Conservation (phyloP, 2,797 vertebrate genomes). For the Chaetodon trifasciatus region DNA sequence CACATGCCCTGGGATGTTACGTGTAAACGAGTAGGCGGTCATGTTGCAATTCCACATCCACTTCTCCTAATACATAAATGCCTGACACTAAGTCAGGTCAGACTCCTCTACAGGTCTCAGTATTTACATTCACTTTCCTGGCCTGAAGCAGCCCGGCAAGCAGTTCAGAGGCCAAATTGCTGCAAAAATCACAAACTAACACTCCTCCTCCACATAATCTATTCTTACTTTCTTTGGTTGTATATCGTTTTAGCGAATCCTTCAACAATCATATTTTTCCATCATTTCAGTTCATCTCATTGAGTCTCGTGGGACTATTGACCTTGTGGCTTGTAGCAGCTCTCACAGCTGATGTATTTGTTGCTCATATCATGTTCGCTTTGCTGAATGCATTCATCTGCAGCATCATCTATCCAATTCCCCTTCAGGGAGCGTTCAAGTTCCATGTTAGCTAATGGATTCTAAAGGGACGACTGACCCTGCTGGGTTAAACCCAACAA, state of each 20-base stretch:
- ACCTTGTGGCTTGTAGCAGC: not conserved
- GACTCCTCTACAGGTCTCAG: not conserved
- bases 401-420: not conserved
- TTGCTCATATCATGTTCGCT: slow-evolving; percentile 7
- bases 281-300: slow-evolving; percentile 5
- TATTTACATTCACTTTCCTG: not conserved
- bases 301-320: not conserved
- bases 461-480: slow-evolving; percentile 1
- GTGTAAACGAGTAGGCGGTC: not conserved
- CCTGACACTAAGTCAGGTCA: not conserved
- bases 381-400: not conserved
- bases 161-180: not conserved
- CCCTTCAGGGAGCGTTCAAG: not conserved
- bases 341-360: not conserved
- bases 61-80: not conserved
- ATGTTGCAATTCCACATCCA: not conserved
- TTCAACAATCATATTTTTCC: not conserved
- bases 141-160: not conserved
- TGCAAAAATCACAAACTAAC: not conserved
- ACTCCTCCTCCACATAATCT: not conserved
- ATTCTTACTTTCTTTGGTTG: not conserved
- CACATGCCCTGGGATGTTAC: not conserved
- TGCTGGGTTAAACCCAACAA: not conserved
- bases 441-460: not conserved
- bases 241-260: not conserved